phyloP scores from a whole-genome alignment of 2,113 vertebrate species.

The Scortum barcoo region DNA sequence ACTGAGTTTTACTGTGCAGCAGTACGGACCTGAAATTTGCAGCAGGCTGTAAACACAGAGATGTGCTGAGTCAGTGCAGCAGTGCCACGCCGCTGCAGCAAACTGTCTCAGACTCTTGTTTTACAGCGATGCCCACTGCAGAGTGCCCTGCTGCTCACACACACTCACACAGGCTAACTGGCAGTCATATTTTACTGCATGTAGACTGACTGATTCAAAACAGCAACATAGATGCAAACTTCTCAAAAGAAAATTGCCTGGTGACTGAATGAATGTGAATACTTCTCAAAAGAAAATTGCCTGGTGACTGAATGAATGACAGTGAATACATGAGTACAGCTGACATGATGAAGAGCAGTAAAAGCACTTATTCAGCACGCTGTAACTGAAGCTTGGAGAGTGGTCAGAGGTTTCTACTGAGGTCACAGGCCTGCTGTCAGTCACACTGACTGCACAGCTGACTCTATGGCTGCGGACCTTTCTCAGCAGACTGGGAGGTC shows the following conservation, averaged over 20 bases:
- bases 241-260: neutral
- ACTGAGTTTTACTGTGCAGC: neutral
- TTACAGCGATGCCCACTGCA: slow-evolving; percentile 1
- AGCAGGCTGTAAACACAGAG: slow-evolving; percentile 1
- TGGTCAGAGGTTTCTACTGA: neutral
- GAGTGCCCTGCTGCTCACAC: neutral
- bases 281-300: neutral
- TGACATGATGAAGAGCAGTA: neutral
- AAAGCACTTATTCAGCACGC: neutral
- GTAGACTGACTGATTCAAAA: neutral
- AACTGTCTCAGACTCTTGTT: neutral
- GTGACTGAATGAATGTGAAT: neutral
- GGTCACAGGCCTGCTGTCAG: slow-evolving; percentile 8
- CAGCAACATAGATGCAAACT: neutral
- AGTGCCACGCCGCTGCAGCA: neutral
- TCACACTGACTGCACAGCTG: neutral
- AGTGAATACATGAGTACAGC: neutral
- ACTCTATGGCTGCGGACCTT: neutral
- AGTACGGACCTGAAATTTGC: neutral
- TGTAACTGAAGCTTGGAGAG: neutral
- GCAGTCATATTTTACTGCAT: neutral
- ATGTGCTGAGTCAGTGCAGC: slow-evolving; percentile 40
- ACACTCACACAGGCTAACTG: neutral
- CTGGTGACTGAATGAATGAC: neutral
- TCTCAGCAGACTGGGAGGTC: neutral